Base-by-base conservation (phyloP, 2,113 vertebrate species). In the Pelmatolapia mariae region DNA sequence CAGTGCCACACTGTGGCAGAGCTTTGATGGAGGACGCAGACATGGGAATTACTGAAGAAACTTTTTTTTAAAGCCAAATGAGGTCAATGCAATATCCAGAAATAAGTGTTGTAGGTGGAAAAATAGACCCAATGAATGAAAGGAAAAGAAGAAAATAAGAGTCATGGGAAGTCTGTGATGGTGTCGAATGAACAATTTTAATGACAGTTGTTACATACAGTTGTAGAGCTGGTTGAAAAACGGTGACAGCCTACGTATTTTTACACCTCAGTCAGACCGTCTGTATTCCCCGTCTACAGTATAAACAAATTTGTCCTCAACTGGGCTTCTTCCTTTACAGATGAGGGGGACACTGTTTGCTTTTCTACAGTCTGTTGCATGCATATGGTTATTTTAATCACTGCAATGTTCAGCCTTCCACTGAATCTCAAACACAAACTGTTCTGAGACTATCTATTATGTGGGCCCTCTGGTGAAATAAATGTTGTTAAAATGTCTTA, bases 1-100 rank as follows among this genome's bases (percentile, higher is more conserved):
- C 90, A 94, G 93, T 59, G 89, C 93, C 91, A 89, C 93, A 89
- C 92, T 45, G 93, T 94, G 93, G 94, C 43, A 11, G 80, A 82
- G 66, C 79, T 47, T 31, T 13, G 80, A 66, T 22, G 54, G 19
- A 84, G 59, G 45, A 56, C 0, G 2, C 33, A 38, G 18, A 85
- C 81, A 31, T 6, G 22, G 22, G n/a, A 81, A 43, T 52, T 78
- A 52, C 24, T 78, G 73, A 78, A n/a, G 26, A 33, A 52, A 50
- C 71, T 29, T 50, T 47, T 16, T 15, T 66, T 12, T 7, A 3
- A 4, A 85, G 12, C 29, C 29, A 40, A 43, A 73, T n/a, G 3
- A 83, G 9, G 18, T 54, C 80, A 22, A 29, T 53, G 56, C 29
- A 79, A 2, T 9, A 15, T 16, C 7, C 16, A 68, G 16, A 45